Evolutionary conservation across 2,113 vertebrate species (phyloP).

Genomic region (Aptenodytes forsteri): DNA sequence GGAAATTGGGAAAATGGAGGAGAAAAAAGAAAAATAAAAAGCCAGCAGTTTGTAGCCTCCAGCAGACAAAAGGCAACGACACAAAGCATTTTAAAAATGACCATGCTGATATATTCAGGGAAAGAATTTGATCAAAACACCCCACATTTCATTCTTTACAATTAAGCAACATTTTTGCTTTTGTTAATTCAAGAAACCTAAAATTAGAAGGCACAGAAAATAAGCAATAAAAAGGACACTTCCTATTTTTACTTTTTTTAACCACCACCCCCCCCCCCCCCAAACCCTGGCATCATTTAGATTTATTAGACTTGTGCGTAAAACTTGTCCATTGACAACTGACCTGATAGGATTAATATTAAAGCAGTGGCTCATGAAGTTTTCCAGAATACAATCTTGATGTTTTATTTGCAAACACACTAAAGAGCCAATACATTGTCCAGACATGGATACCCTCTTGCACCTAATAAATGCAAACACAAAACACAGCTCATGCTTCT

Average conservation of each 20-base stretch:
- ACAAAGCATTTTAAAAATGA: background rate
- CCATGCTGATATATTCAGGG: background rate
- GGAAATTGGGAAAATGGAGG: background rate
- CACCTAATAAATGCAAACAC: background rate
- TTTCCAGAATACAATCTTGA: background rate
- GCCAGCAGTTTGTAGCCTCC: background rate
- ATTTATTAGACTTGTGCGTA: background rate
- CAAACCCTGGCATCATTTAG: background rate
- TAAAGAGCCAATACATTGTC: background rate
- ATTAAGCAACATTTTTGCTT: background rate
- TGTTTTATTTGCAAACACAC: background rate
- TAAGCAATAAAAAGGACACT: background rate
- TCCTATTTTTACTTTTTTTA: background rate
- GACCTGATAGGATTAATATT: background rate
- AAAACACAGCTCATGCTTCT: background rate
- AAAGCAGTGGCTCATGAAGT: background rate
- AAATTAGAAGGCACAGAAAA: background rate
- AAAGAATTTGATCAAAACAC: background rate
- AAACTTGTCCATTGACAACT: background rate
- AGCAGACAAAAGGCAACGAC: background rate
- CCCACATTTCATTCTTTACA: background rate
- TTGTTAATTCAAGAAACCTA: background rate
- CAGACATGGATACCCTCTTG: background rate
- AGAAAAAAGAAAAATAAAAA: background rate
- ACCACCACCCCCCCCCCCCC: rapidly evolving